A percentile compares a stretch with the other conserved stretches of the same genome.
These are phyloP conservation scores for Tachyglossus aculeatus DNA, from an alignment of 2,797 vertebrate genomes.

Conservation along the genomic window DNA sequence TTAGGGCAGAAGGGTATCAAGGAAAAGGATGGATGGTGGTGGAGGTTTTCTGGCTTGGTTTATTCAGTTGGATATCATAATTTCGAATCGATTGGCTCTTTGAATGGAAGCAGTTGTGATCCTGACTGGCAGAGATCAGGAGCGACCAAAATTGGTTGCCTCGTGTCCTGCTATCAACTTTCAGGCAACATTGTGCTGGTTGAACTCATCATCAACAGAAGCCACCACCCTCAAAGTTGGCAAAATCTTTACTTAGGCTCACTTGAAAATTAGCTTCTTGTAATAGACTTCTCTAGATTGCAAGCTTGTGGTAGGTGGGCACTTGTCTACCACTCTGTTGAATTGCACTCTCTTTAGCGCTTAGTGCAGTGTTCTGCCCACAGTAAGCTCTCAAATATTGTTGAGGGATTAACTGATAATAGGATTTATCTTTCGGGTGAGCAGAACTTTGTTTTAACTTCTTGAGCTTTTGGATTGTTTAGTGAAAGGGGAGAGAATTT, in stretches of 20 bases:
- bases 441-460: no score
- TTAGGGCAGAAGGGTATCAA: conserved; percentile 53
- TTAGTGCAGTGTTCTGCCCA: no score
- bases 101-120: conserved; percentile 40
- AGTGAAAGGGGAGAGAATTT: no score
- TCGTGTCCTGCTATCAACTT: neutral
- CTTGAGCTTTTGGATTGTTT: no score
- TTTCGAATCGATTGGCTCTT: conserved; percentile 48
- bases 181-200: neutral
- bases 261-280: no score
- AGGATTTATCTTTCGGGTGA: no score
- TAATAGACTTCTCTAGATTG: no score
- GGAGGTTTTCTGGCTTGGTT: conserved; percentile 23
- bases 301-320: no score
- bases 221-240: neutral
- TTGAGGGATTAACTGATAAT: no score
- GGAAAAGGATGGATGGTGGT: conserved; percentile 39
- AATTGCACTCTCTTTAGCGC: no score
- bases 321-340: no score
- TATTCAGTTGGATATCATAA: conserved; percentile 29
- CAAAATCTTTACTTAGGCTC: conserved; percentile 19
- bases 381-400: no score
- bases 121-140: conserved; percentile 25
- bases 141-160: conserved; percentile 13
- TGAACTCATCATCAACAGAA: conserved; percentile 9